Percentiles rank a stretch among this genome's conserved stretches.
Evolutionary conservation across 2,797 vertebrate genomes (phyloP).

Genomic region (Hypotaenidia philippensis): DNA sequence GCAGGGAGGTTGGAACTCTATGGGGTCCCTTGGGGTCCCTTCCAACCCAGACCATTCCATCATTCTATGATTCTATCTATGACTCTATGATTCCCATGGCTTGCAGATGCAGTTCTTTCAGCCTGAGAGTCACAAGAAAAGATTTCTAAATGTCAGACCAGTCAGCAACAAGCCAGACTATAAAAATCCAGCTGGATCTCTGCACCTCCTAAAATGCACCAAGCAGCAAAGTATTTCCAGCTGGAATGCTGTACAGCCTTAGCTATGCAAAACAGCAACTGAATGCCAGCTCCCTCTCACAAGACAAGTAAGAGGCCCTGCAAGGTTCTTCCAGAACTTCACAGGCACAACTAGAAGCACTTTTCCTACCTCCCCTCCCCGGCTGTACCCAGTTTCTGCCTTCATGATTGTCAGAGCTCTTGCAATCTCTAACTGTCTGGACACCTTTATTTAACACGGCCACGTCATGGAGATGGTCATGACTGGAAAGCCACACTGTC

Average conservation of each 20-base stretch:
- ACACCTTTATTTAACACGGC: not conserved
- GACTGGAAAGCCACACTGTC: not conserved
- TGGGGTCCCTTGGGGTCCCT: too few relatives aligned
- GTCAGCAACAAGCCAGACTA: not conserved
- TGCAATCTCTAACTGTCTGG: not conserved
- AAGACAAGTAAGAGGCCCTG: not conserved
- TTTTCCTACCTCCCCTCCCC: not conserved
- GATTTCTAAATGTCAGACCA: slow-evolving; percentile 28
- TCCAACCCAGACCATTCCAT: too few relatives aligned
- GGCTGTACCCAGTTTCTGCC: not conserved
- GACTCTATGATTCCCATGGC: not conserved
- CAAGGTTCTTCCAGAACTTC: not conserved
- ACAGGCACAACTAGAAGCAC: not conserved
- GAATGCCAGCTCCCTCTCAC: not conserved
- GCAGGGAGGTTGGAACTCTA: too few relatives aligned
- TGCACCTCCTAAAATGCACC: not conserved
- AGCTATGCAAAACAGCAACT: slow-evolving; percentile 9
- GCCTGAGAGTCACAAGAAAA: not conserved
- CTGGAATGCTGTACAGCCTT: not conserved
- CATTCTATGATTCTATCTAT: too few relatives aligned
- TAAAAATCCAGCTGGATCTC: slow-evolving; percentile 19
- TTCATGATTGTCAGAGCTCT: not conserved
- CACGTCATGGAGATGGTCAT: not conserved
- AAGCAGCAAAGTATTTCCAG: not conserved
- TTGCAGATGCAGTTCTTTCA: not conserved